phyloP scores from a whole-genome alignment of 2,113 vertebrate species.

The Thalassoma bifasciatum region DNA sequence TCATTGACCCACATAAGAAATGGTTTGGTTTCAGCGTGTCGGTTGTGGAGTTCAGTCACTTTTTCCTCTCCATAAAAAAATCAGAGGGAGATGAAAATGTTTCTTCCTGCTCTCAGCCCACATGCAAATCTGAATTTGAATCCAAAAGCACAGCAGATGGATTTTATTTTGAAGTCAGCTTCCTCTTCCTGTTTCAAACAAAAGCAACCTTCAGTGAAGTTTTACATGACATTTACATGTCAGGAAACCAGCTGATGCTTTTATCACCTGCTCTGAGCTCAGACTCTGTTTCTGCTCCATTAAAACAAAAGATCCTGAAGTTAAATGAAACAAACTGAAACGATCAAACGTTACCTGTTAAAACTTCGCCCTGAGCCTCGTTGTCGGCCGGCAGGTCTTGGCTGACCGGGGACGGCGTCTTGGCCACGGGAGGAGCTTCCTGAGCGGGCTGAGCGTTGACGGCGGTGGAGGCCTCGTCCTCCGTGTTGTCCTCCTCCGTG shows the following conservation, averaged over 20 bases:
- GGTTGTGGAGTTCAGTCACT: too few species aligned
- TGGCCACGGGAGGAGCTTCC: slow-evolving; percentile 60
- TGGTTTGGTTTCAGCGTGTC: not conserved
- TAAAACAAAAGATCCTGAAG: not conserved
- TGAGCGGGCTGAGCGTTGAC: slow-evolving; percentile 72
- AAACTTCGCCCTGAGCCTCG: not conserved
- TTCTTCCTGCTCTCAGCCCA: not conserved
- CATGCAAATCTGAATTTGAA: slow-evolving; percentile 36
- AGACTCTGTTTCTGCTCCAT: not conserved
- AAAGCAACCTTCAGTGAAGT: not conserved
- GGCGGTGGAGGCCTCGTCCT: slow-evolving; percentile 71
- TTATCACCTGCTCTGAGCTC: not conserved
- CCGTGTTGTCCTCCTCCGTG: slow-evolving; percentile 67
- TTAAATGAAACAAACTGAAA: not conserved
- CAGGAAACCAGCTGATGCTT: slow-evolving; percentile 6
- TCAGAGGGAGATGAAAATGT: not conserved
- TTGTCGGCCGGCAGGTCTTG: slow-evolving; percentile 61
- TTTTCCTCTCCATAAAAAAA: not conserved
- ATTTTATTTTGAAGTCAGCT: not conserved
- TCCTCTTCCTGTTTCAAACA: not conserved
- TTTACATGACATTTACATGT: slow-evolving; percentile 59
- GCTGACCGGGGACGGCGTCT: slow-evolving; percentile 51
- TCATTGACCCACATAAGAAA: too few species aligned
- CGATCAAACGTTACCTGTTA: slow-evolving; percentile 8
- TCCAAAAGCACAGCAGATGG: not conserved